Percentiles rank a stretch among this genome's conserved stretches.
These are phyloP conservation scores for Cantharis flavilabris DNA, from an alignment of 2,888 invertebrate species.

Conservation along the genomic window DNA sequence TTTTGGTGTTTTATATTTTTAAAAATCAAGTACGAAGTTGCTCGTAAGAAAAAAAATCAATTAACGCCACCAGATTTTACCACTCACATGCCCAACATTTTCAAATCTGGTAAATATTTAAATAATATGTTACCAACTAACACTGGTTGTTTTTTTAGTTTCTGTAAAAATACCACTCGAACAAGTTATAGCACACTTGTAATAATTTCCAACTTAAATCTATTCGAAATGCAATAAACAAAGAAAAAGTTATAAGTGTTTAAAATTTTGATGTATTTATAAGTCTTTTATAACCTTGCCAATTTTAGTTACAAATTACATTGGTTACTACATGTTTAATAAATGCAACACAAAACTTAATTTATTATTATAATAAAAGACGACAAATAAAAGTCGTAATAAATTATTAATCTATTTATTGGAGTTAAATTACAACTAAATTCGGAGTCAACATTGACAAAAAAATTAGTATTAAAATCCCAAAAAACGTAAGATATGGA, in stretches of 20 bases:
- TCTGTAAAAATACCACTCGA: too few relatives aligned
- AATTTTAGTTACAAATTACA: not conserved
- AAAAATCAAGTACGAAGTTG: too few relatives aligned
- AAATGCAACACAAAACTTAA: not conserved
- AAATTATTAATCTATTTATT: conserved; percentile 32
- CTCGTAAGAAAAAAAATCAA: too few relatives aligned
- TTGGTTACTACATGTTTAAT: not conserved
- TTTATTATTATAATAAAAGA: not conserved
- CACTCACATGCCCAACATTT: too few relatives aligned
- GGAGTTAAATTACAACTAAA: conserved; percentile 44
- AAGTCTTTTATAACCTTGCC: not conserved
- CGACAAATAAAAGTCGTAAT: not conserved
- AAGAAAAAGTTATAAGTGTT: not conserved
- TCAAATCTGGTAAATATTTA: too few relatives aligned
- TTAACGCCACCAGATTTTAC: too few relatives aligned
- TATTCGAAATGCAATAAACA: not conserved
- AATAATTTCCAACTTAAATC: too few relatives aligned
- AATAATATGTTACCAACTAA: too few relatives aligned
- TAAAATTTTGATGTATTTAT: not conserved
- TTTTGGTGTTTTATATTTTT: too few relatives aligned
- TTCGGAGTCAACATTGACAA: conserved; percentile 46
- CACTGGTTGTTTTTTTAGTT: too few relatives aligned
- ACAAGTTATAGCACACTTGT: too few relatives aligned
- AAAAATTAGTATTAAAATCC: conserved; percentile 24
- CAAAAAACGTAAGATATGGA: conserved; percentile 41